Evolutionary conservation across 2,888 invertebrate genomes (phyloP), one percentile per base, ranked within the genome.

Genomic region (Latrodectus elegans): DNA sequence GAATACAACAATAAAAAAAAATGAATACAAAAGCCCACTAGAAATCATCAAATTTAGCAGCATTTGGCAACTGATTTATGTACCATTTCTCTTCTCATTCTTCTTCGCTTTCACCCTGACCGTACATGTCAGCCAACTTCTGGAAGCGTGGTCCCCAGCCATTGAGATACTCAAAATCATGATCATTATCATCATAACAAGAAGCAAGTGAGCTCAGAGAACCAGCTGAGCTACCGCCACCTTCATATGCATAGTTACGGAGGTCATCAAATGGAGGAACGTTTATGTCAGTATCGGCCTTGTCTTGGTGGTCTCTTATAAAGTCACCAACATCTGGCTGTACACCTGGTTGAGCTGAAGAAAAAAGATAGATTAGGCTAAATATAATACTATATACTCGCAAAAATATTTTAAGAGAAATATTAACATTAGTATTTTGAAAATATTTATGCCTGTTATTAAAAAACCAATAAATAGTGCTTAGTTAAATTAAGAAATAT

Each of bases 201-300:
- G 97, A 97, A 90, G 97, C 97, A 90, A 97, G 94, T 71, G 97
- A 97, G 78, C 98, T 98, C 38, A 99, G 94, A 12, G 97, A 97
- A 90, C 98, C 98, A 90, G 96, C 96, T 17, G 95, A 95, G 92
- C 97, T 97, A 90, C 97, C 97, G 92, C 97, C 97, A 72, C 99
- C 99, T 93, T 99, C 99, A 92, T 99, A 99, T 84, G 97, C 98
- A 92, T 99, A 99, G 93, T 99, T 97, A 87, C 99, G 95, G 26
- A 99, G 96, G 93, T 99, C 99, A 92, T 99, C 99, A 92, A 96
- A 97, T 0, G 98, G 98, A 91, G 93, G 95, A 90, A 96, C 96
- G 91, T 96, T 96, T 1, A 96, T 96, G 92, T 99, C 99, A 90
- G 96, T 95, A 93, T 98, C 97, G 90, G 97, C 95, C 90, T 89